A percentile compares a stretch with the other conserved stretches of the same genome.
These are phyloP conservation scores for Gymnosoma rotundatum DNA, from an alignment of 2,888 invertebrate species.

Conservation along the genomic window DNA sequence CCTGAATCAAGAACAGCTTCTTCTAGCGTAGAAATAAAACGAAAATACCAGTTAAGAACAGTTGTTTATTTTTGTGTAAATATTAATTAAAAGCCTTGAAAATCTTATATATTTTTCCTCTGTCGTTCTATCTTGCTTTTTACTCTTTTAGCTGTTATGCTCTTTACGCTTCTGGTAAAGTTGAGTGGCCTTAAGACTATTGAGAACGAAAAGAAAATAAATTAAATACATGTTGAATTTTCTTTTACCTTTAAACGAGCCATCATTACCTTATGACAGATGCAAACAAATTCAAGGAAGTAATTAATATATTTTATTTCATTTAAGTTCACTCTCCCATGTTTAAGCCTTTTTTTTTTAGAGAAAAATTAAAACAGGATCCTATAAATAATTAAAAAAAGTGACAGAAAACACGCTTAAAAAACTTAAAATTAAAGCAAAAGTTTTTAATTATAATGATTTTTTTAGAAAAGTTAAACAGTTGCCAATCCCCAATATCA, in stretches of 20 bases:
- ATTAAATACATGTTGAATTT: slow-evolving; percentile 11
- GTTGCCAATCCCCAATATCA: no score
- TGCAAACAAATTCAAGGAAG: slow-evolving; percentile 22
- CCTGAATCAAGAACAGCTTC: slow-evolving; percentile 6
- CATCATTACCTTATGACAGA: slow-evolving; percentile 44
- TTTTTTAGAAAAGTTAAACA: no score
- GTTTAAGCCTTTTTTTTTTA: background rate
- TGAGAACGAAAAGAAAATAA: background rate
- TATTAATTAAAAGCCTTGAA: slow-evolving; percentile 59
- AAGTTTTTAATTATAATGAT: no score
- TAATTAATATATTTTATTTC: background rate
- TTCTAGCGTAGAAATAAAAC: slow-evolving; percentile 20
- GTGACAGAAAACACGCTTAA: no score
- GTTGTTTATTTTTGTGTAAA: slow-evolving; percentile 39
- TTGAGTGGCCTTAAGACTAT: no score
- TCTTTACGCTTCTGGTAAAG: background rate
- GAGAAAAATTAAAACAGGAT: no score
- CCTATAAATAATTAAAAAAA: no score
- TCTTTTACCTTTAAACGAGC: slow-evolving; percentile 27
- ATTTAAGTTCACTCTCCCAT: background rate
- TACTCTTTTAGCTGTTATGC: background rate
- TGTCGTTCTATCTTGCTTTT: background rate
- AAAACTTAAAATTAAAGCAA: no score
- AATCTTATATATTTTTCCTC: background rate
- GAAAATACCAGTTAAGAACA: slow-evolving; percentile 31